phyloP scores from a whole-genome alignment of 2,797 vertebrate genomes.

The Sibirionetta formosa region DNA sequence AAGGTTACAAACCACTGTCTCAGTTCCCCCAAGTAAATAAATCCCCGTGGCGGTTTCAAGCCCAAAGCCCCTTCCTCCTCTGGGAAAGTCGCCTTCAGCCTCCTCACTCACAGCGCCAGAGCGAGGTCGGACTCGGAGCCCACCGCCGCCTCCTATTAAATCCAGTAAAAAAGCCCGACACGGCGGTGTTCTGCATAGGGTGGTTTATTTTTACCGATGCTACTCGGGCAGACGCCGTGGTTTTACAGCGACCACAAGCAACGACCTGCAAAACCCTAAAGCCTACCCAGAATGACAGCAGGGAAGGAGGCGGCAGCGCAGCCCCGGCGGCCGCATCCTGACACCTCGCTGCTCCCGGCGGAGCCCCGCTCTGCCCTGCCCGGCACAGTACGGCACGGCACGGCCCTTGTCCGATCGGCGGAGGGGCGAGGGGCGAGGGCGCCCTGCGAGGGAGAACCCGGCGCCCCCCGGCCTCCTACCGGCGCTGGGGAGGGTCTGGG shows the following conservation, averaged over 20 bases:
- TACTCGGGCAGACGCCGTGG: conserved; percentile 50
- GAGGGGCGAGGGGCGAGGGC: not conserved
- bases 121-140: not conserved
- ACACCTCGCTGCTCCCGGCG: not conserved
- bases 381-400: not conserved
- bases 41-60: not conserved
- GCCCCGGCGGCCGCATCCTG: not conserved
- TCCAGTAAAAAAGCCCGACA: conserved; percentile 63
- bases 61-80: not conserved
- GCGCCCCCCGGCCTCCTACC: not conserved
- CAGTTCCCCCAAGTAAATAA: not conserved
- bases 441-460: not conserved
- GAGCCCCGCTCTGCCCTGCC: not conserved
- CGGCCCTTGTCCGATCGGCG: not conserved
- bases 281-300: conserved; percentile 56
- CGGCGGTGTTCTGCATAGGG: conserved; percentile 53
- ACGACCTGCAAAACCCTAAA: conserved; percentile 68
- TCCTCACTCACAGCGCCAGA: not conserved
- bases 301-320: not conserved
- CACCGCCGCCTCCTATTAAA: not conserved
- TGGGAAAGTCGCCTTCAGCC: not conserved
- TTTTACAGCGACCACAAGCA: conserved; percentile 31
- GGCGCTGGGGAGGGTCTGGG: not conserved
- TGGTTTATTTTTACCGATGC: conserved; percentile 45
- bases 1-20: not conserved